These are phyloP conservation scores for Cyaniris semiargus DNA, from an alignment of 2,888 invertebrate species.

Conservation along the genomic window DNA sequence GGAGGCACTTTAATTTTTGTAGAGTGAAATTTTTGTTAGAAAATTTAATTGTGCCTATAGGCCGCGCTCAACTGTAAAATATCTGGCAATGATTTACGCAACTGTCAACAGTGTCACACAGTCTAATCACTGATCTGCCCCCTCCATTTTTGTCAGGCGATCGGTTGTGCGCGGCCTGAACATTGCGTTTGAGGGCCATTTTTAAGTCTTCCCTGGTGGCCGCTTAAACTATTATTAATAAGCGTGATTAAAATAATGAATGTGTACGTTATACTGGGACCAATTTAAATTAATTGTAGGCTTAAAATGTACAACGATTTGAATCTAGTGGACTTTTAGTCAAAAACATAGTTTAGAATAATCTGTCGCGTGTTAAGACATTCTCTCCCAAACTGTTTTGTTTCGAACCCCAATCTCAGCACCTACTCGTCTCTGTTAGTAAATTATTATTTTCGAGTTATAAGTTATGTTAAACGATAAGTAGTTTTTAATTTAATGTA, in stretches of 20 bases:
- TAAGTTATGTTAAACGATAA: constrained; percentile 76
- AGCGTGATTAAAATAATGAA: not conserved
- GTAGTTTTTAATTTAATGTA: constrained; percentile 77
- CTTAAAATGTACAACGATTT: constrained; percentile 33
- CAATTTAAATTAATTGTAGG: constrained; percentile 36
- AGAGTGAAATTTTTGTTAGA: constrained; percentile 1
- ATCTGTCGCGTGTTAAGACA: constrained; percentile 35
- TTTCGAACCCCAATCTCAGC: constrained; percentile 45
- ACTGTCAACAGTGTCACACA: not conserved
- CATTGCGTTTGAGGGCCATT: not conserved
- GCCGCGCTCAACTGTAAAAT: not conserved
- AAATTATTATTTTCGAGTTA: constrained; percentile 79
- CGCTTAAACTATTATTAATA: not conserved
- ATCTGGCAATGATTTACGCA: no score
- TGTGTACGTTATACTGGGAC: constrained; percentile 38
- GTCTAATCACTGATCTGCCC: not conserved
- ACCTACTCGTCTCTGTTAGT: constrained; percentile 69
- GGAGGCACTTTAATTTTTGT: not conserved
- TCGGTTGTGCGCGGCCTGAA: not conserved
- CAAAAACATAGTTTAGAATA: constrained; percentile 31
- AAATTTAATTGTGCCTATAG: not conserved
- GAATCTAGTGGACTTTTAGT: constrained; percentile 35
- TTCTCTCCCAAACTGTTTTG: constrained; percentile 36
- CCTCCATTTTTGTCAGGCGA: not conserved
- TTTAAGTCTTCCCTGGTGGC: not conserved